Conservation (phyloP, 2,888 invertebrate genomes). For the Ophion slaviceki region DNA sequence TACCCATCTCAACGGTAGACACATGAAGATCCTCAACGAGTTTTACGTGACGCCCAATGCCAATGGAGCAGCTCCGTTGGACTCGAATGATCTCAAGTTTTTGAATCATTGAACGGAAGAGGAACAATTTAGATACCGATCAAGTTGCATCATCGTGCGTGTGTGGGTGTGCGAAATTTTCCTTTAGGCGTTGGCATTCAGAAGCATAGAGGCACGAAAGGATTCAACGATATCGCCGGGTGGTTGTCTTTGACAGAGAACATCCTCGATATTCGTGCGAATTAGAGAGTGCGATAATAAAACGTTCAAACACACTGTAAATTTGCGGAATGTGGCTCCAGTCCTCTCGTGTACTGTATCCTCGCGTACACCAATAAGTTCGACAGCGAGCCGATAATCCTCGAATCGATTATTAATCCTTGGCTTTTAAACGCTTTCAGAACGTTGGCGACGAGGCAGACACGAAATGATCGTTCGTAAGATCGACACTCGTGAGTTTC, state of each 20-base stretch:
- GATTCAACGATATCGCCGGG: not conserved
- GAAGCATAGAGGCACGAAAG: not conserved
- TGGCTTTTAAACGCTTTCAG: constrained; percentile 57
- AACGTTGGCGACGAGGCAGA: constrained; percentile 48
- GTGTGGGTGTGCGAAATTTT: constrained; percentile 13
- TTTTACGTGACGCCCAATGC: constrained; percentile 73
- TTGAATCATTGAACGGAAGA: constrained; percentile 36
- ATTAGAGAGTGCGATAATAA: constrained; percentile 51
- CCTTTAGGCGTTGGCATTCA: constrained; percentile 1
- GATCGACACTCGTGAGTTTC: constrained; percentile 74
- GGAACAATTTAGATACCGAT: not conserved
- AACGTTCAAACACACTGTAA: constrained; percentile 51
- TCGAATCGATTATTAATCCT: not conserved
- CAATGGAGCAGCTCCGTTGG: constrained; percentile 63
- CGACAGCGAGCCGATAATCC: not conserved
- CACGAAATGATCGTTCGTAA: constrained; percentile 37
- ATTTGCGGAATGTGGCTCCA: constrained; percentile 18
- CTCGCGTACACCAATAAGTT: not conserved
- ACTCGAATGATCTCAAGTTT: constrained; percentile 48
- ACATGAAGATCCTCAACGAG: constrained; percentile 78
- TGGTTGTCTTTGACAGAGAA: constrained; percentile 6
- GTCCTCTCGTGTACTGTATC: constrained; percentile 28
- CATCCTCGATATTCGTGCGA: constrained; percentile 25
- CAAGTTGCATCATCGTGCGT: constrained; percentile 11
- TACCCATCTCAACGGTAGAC: constrained; percentile 80